Base-by-base conservation (phyloP, 1,140 invertebrate genomes). In the Drosophila yakuba region DNA sequence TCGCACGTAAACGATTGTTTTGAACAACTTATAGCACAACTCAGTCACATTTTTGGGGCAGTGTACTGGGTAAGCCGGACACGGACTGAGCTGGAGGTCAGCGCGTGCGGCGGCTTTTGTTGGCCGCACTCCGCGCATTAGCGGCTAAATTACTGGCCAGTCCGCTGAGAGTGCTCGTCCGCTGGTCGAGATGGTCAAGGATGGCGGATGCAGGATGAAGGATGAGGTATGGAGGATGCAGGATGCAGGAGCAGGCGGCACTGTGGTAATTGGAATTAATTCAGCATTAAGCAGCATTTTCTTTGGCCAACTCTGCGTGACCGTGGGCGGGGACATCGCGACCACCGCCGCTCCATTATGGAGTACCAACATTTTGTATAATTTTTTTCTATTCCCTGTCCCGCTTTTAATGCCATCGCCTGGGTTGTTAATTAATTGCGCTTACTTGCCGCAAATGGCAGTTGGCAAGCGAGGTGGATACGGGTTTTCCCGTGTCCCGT, bases 221-320 rank as follows among this genome's bases (percentile, higher is more conserved):
- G 64, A 72, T 41, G 62, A 36, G 2, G 12, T 14, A 15, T 15
- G 51, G 15, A 66, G 81, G 74, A 56, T 58, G 38, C 1, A 23
- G 20, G 43, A 36, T 39, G 48, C 38, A 17, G 74, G 59, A n/a
- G 55, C 28, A 25, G 50, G 20, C 51, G 38, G 39, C 50, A 43
- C 38, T 59, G 80, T 77, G 84, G 84, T 88, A 88, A 88, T 88
- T 88, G 84, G 84, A 88, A 88, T 88, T 88, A 89, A 88, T 88
- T 89, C 82, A 88, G 84, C 84, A 88, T 88, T 89, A 88, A 89
- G 84, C 84, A 78, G 80, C 80, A 88, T 89, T 88, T 76, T 88
- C 85, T 89, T 89, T 88, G 59, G 80, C 85, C 75, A 75, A 81
- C 74, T 86, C 62, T 39, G 48, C 35, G 66, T 72, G 52, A 58